Evolutionary conservation across 2,797 vertebrate species (phyloP).

Genomic region (Cyprinodon diabolis): DNA sequence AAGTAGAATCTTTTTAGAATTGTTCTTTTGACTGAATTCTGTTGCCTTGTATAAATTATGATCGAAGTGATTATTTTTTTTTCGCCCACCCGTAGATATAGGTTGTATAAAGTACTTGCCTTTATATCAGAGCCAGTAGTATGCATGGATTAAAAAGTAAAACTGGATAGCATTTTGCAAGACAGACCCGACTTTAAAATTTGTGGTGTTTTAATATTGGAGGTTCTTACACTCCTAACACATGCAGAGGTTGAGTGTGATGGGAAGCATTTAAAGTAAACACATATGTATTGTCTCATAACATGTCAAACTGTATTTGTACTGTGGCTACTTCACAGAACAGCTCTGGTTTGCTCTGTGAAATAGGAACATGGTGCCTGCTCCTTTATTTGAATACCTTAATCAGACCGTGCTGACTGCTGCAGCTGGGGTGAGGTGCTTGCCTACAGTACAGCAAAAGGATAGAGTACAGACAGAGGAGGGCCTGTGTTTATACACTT

Average conservation of each 20-base stretch:
- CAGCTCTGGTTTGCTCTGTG: conserved; percentile 58
- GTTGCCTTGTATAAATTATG: not conserved
- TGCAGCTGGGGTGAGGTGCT: conserved; percentile 49
- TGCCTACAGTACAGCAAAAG: conserved; percentile 55
- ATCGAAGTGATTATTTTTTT: not conserved
- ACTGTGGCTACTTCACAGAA: conserved; percentile 34
- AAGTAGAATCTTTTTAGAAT: too few relatives aligned
- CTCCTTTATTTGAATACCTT: conserved; percentile 80
- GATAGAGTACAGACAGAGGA: conserved; percentile 47
- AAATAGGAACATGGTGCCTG: conserved; percentile 71
- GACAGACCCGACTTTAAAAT: not conserved
- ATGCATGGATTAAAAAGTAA: not conserved
- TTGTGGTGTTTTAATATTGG: not conserved
- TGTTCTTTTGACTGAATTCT: not conserved
- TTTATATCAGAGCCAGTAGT: not conserved
- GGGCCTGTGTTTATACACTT: conserved; percentile 73
- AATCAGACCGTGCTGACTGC: conserved; percentile 73
- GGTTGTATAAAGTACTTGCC: not conserved
- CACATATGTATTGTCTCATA: conserved; percentile 23
- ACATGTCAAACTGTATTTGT: conserved; percentile 46
- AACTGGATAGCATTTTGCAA: not conserved
- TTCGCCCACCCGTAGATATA: not conserved
- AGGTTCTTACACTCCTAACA: conserved; percentile 3
- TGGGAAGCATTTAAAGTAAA: conserved; percentile 24
- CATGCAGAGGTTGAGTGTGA: conserved; percentile 20